Evolutionary conservation across 2,888 invertebrate species (phyloP), one percentile per base, ranked within the genome.

Genomic region (Rhorus exstirpatorius): DNA sequence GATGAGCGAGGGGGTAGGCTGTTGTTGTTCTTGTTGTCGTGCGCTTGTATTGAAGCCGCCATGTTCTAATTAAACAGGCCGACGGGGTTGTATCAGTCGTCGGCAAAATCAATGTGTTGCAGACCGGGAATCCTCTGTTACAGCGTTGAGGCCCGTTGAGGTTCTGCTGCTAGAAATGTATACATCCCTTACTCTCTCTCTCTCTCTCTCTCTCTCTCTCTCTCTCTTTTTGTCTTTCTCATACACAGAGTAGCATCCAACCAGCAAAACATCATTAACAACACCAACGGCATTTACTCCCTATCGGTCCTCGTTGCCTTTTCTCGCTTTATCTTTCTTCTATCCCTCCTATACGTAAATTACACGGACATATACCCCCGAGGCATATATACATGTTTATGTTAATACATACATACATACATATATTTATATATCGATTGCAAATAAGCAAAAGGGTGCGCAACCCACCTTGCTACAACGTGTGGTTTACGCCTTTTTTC

Each of bases 11-110:
- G 79, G 81, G 82, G 84, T 86, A 87, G 1, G 91, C 90, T 89
- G 90, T 91, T 91, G 91, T 92, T 91, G 91, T 91, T 91, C 91
- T 91, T 91, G 91, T 91, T 91, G 91, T 91, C 91, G 91, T 91
- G 91, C 91, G 91, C 91, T 91, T 92, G 91, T 92, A 92, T 91
- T 90, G 90, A 91, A 92, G 92, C 90, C 91, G 91, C 91, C 91
- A 91, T 92, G 90, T 92, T 92, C 90, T 90, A 91, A 92, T 92
- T 91, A 91, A 92, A 92, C 89, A 90, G 88, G 91, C 91, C 90
- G 91, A 90, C 91, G 91, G 90, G 88, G 91, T 92, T 92, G 91
- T 91, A 92, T 91, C 91, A 90, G 89, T 91, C 90, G 91, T 91
- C 90, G 91, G 91, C 90, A 90, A 92, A 92, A 91, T 92, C 90